These are phyloP conservation scores for Mus spretus DNA, from an alignment of 2,797 vertebrate genomes.

Conservation along the genomic window DNA sequence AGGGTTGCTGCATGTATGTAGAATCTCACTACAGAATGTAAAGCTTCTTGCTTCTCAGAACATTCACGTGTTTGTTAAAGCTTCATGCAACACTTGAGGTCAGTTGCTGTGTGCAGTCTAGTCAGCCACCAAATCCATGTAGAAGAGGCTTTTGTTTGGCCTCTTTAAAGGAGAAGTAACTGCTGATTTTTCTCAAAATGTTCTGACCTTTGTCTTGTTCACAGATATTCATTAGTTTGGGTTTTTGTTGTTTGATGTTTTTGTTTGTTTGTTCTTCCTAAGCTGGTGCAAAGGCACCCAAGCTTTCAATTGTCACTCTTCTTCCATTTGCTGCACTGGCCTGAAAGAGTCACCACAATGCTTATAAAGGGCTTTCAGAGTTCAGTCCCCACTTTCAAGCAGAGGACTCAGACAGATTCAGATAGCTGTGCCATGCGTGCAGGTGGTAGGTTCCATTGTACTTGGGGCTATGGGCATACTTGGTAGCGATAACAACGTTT, in stretches of 20 bases:
- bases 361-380: not conserved
- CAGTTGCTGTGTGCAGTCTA: conserved; percentile 27
- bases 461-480: not conserved
- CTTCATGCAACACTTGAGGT: conserved; percentile 11
- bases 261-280: not conserved
- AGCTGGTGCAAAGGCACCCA: not conserved
- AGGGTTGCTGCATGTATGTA: not conserved
- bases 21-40: conserved; percentile 43
- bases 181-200: not conserved
- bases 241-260: not conserved
- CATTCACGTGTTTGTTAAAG: conserved; percentile 56
- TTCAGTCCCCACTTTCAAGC: not conserved
- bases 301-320: not conserved
- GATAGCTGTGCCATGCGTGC: not conserved
- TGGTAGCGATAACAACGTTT: not conserved
- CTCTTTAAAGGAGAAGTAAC: conserved; percentile 29
- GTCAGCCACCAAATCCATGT: not conserved
- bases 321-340: not conserved
- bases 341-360: not conserved
- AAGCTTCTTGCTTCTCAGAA: conserved; percentile 55
- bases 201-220: conserved; percentile 24
- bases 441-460: not conserved
- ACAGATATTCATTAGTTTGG: not conserved
- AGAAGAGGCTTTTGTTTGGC: not conserved
- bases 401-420: not conserved